Conservation (phyloP, 1,140 invertebrate species). For the Wiebesia pumilae region DNA sequence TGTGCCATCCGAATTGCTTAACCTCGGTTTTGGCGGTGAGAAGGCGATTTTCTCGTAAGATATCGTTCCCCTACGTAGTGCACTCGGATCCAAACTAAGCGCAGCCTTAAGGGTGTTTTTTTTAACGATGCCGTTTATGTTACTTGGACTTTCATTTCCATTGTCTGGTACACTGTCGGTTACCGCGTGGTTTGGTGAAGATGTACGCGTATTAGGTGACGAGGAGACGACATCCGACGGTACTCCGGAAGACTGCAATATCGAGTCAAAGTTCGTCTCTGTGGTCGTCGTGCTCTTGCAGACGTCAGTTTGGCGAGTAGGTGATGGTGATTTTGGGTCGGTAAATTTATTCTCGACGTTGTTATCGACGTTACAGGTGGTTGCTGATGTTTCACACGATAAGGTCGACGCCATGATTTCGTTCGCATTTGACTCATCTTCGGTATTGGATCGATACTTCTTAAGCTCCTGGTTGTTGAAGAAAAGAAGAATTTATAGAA, state of each 20-base stretch:
- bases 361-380: background rate
- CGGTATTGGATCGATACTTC: background rate
- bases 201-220: conserved; percentile 67
- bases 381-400: background rate
- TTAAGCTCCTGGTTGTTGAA: background rate
- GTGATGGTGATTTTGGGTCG: background rate
- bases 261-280: conserved; percentile 67
- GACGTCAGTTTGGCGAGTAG: conserved; percentile 7
- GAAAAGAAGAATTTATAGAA: too few species aligned
- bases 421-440: conserved; percentile 15
- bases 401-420: background rate
- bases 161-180: background rate
- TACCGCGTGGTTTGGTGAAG: conserved; percentile 66
- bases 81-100: conserved; percentile 74
- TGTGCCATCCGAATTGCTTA: conserved; percentile 64
- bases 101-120: conserved; percentile 72
- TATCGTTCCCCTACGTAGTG: conserved; percentile 69
- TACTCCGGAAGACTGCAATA: conserved; percentile 61
- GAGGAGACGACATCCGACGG: conserved; percentile 61
- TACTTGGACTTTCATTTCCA: conserved; percentile 41
- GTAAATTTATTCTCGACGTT: conserved; percentile 14
- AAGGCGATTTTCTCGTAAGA: conserved; percentile 71
- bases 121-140: conserved; percentile 69
- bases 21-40: conserved; percentile 63
- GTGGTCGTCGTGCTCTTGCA: conserved; percentile 65